Percentiles rank a stretch among this genome's conserved stretches.
Conservation (phyloP, 2,113 vertebrate genomes). For the Pygoscelis antarcticus region DNA sequence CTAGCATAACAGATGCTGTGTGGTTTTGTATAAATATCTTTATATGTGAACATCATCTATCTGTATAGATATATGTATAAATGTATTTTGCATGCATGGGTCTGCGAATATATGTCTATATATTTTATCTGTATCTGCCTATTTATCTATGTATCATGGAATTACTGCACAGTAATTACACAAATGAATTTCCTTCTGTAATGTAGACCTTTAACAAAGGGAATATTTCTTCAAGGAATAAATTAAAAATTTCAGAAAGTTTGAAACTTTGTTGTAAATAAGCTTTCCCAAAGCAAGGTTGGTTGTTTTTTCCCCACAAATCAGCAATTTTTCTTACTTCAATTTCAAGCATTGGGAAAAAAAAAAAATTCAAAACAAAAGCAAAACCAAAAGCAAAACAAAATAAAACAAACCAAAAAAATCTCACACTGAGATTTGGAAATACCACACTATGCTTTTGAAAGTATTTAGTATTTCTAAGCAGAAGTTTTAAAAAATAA, state of each 20-base stretch:
- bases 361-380: not conserved
- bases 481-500: not conserved
- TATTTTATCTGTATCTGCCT: not conserved
- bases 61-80: not conserved
- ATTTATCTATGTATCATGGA: not conserved
- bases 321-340: not conserved
- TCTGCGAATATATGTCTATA: not conserved
- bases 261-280: not conserved
- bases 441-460: not conserved
- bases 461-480: not conserved
- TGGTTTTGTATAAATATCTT: not conserved
- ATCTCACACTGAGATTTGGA: fast-evolving
- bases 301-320: fast-evolving
- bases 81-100: not conserved
- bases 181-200: not conserved
- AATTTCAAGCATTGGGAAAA: not conserved
- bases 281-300: not conserved
- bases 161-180: not conserved
- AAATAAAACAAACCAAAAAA: not conserved
- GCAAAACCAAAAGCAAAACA: not conserved
- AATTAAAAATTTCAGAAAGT: not conserved
- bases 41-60: not conserved
- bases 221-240: not conserved
- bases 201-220: not conserved
- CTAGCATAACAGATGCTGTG: not conserved